Base-by-base conservation (phyloP, 2,888 invertebrate species). In the Drosophila neonasuta region DNA sequence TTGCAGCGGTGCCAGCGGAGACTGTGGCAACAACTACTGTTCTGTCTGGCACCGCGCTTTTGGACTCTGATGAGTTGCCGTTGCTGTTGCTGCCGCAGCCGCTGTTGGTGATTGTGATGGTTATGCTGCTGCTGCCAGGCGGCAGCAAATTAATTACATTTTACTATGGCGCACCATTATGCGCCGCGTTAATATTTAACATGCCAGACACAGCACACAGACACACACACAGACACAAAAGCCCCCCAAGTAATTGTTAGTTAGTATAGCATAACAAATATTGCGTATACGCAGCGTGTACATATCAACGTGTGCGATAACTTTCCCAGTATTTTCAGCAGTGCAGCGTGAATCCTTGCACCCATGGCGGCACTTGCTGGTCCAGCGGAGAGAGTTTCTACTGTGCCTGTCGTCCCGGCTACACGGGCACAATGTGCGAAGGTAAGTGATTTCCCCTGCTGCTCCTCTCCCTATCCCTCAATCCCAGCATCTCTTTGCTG, bases 341-440 rank as follows among this genome's bases (percentile, higher is more conserved):
- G 46, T 95, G 95, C 90, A 94, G 93, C 86, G 94, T 94, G 75
- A 95, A 94, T 88, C 95, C 95, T 0, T 95, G 95, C 88, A 93
- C 93, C 49, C 94, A 95, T 88, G 95, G 95, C 34, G 95, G 95
- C 57, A 95, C 95, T 48, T 95, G 95, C 89, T 95, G 95, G 95
- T 94, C 93, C 80, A 95, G 94, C 75, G 93, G 94, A 62, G 94
- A 95, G 87, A 94, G 94, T 7, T 96, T 94, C 91, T 94, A 94
- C 89, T 97, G 97, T 90, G 94, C 95, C 57, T 97, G 97, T 88
- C 93, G 94, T 52, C 94, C 95, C 9, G 96, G 96, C 7, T 97
- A 94, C 88, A 94, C 94, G 2, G 97, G 96, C 39, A 94, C 94
- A 86, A 93, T 94, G 79, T 97, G 97, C 89, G 95, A 96, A 93